phyloP scores from a whole-genome alignment of 2,888 invertebrate species.

The Eledona agricola region DNA sequence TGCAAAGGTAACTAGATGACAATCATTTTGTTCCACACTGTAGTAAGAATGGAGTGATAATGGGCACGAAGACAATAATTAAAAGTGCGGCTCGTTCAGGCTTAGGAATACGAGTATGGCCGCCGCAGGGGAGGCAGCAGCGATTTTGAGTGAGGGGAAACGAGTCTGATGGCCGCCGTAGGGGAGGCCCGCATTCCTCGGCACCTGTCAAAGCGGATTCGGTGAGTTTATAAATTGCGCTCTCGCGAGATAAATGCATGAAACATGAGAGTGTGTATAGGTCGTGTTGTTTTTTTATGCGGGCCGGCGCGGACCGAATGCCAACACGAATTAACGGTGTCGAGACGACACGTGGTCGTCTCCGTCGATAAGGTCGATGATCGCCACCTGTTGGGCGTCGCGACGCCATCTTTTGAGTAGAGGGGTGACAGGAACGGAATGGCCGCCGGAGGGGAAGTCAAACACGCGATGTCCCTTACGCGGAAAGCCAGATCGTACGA shows the following conservation, averaged over 20 bases:
- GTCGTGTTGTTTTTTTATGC: slow-evolving; percentile 2
- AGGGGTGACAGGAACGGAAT: too few species aligned
- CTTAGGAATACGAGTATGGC: slow-evolving; percentile 2
- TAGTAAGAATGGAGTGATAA: too few species aligned
- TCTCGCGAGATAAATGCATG: slow-evolving; percentile 15
- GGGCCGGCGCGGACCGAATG: slow-evolving; percentile 15
- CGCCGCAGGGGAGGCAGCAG: slow-evolving; percentile 16
- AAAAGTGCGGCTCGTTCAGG: too few species aligned
- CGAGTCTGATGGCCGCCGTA: slow-evolving; percentile 3
- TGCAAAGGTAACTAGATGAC: too few species aligned
- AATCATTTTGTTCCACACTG: too few species aligned
- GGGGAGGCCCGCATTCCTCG: slow-evolving; percentile 6
- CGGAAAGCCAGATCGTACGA: too few species aligned
- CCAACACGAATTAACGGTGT: slow-evolving; percentile 7
- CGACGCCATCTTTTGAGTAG: too few species aligned
- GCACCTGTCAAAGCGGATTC: slow-evolving; percentile 4
- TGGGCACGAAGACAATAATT: too few species aligned
- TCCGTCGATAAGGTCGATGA: slow-evolving; percentile 24
- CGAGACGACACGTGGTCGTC: background rate
- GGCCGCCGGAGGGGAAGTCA: too few species aligned
- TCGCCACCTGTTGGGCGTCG: slow-evolving; percentile 24
- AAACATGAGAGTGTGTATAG: slow-evolving; percentile 15
- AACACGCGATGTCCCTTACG: too few species aligned
- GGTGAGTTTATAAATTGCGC: slow-evolving; percentile 9
- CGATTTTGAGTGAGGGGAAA: slow-evolving; percentile 9